Evolutionary conservation across 35 echinoderm and acorn worm species (phyloP).

Genomic region (Strongylocentrotus purpuratus): DNA sequence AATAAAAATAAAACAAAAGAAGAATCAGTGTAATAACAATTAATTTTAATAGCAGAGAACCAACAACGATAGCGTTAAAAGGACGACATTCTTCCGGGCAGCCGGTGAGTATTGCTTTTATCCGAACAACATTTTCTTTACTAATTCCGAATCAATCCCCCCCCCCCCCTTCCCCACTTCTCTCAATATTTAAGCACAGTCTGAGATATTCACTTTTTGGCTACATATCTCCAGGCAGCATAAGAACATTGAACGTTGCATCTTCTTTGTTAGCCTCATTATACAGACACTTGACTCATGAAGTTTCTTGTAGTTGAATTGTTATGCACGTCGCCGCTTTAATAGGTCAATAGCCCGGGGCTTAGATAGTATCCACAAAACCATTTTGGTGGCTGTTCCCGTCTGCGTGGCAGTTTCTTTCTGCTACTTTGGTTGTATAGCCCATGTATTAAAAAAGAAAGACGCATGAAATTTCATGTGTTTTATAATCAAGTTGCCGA

Average conservation of each 20-base stretch:
- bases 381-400: not conserved
- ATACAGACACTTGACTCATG: not conserved
- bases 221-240: not conserved
- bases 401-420: not conserved
- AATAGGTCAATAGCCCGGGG: not conserved
- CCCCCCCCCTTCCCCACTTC: too few species aligned
- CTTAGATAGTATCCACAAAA: not conserved
- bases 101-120: too few species aligned
- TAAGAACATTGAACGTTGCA: not conserved
- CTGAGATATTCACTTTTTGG: not conserved
- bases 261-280: not conserved
- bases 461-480: too few species aligned
- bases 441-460: not conserved
- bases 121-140: too few species aligned
- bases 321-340: not conserved
- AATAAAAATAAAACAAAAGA: too few species aligned
- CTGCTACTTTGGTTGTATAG: not conserved
- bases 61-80: too few species aligned
- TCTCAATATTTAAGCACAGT: too few species aligned
- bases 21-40: too few species aligned
- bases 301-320: not conserved
- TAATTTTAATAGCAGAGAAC: too few species aligned
- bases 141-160: too few species aligned
- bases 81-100: too few species aligned
- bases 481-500: too few species aligned